Evolutionary conservation across 2,797 vertebrate species (phyloP), one percentile per base, ranked within the genome.

Genomic region (Poecile montanus): DNA sequence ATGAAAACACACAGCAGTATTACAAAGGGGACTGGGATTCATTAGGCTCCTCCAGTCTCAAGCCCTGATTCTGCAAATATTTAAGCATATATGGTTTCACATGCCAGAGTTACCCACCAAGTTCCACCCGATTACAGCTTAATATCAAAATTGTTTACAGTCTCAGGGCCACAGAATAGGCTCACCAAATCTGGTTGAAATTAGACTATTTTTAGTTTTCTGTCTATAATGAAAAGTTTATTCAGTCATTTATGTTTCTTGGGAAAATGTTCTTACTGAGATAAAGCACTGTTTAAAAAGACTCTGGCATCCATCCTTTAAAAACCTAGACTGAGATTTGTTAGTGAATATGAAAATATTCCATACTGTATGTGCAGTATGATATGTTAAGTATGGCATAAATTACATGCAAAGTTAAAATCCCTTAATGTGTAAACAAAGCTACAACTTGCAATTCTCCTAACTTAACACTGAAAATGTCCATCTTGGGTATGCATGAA

Each of bases 21-120:
- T 94, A 94, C 79, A 94, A 88, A 81, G 70, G 83, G 74, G 76
- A 9, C 94, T 91, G 91, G 87, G 73, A 91, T 91, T 95, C 70
- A 38, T 97, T 90, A 92, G 82, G 18, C 48, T 81, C 40, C 38
- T 71, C 56, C 30, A 5, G 67, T 92, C 75, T 80, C 38, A 29
- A 80, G 40, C 70, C 80, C 82, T 13, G 54, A 57, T 88, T 89
- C 83, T 88, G 89, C 79, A 88, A 68, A 90, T 89, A 57, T 47
- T 92, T 78, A 66, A 93, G 79, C 51, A 34, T 38, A 13, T 42
- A 14, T 13, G 47, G 82, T 88, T 88, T 94, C 79, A 42, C 13
- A 3, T 68, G 26, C 38, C 7, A 2, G 51, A 86, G 70, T 78
- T 82, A 53, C 38, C 67, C 57, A 34, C 42, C 0, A 3, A 92